Conservation (phyloP, 2,113 vertebrate genomes). For the Condylura cristata region DNA sequence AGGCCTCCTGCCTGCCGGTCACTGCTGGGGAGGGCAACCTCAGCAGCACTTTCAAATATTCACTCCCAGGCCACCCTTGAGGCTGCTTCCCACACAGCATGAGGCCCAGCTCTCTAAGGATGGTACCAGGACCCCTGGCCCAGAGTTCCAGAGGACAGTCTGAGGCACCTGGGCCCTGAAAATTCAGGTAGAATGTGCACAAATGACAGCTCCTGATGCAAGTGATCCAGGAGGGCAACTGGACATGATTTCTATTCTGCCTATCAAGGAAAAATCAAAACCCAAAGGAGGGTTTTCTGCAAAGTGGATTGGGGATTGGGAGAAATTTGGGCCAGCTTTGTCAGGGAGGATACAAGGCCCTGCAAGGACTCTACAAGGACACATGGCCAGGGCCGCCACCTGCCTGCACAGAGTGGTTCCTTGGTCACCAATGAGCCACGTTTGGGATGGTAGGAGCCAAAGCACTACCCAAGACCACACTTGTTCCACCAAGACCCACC, state of each 20-base stretch:
- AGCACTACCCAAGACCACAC: not conserved
- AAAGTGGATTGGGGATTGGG: not conserved
- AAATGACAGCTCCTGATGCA: not conserved
- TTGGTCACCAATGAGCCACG: not conserved
- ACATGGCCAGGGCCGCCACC: not conserved
- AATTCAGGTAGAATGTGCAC: not conserved
- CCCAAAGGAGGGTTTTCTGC: not conserved
- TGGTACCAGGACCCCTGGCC: accelerated
- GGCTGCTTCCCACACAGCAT: not conserved
- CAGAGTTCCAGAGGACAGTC: not conserved
- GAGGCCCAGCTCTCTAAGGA: not conserved
- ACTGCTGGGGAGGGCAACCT: not conserved
- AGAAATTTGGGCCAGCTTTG: too few relatives aligned
- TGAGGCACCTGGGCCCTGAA: not conserved
- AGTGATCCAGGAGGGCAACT: not conserved
- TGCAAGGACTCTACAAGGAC: accelerated
- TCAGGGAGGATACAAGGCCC: not conserved
- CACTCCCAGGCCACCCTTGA: not conserved
- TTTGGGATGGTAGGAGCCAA: not conserved
- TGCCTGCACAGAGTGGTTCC: not conserved
- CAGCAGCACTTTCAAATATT: accelerated
- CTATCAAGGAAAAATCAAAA: not conserved
- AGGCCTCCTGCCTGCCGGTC: not conserved
- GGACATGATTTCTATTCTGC: not conserved
- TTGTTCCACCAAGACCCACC: constrained; percentile 81